Evolutionary conservation across 2,113 vertebrate species (phyloP), one percentile per base, ranked within the genome.

Genomic region (Callipepla squamata): DNA sequence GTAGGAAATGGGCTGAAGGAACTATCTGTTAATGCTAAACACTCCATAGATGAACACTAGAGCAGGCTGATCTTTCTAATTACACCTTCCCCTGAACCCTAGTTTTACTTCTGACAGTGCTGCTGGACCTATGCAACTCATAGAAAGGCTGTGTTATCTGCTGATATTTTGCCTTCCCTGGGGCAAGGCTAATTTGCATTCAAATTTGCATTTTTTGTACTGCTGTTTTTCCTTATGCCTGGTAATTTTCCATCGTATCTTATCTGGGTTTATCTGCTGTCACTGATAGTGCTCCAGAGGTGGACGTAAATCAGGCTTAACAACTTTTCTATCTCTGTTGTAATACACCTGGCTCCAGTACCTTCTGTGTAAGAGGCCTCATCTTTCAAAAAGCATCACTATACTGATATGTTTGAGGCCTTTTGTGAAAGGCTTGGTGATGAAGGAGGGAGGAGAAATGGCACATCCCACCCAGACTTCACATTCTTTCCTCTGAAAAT

Each of bases 341-440:
- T 48, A 69, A 66, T 32, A 26, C 40, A 40, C 26, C 23, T 44
- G 14, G 32, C 55, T 89, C 61, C 45, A 67, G 84, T 80, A 85
- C 40, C 53, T 61, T 85, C 62, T 30, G 36, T 78, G 23, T 44
- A 58, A 6, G 40, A 81, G 22, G 44, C 23, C 26, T 2, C 50
- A 59, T 76, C 50, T 82, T 85, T 94, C 66, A 82, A 61, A 91
- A 89, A 6, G 6, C 45, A 30, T 69, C 62, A 11, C 44, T 28
- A 0, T 23, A 68, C 38, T 61, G 77, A 26, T 0, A 0, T 11
- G 32, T 55, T 68, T 59, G 59, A 36, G 25, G 61, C 13, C 34
- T 65, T 58, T 65, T 42, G 15, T 45, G 67, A 84, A 85, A 75
- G 84, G 26, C 26, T 36, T 63, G 28, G n/a, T 45, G 74, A 30